phyloP scores from a whole-genome alignment of 1,140 invertebrate species.

The Chionoecetes opilio region DNA sequence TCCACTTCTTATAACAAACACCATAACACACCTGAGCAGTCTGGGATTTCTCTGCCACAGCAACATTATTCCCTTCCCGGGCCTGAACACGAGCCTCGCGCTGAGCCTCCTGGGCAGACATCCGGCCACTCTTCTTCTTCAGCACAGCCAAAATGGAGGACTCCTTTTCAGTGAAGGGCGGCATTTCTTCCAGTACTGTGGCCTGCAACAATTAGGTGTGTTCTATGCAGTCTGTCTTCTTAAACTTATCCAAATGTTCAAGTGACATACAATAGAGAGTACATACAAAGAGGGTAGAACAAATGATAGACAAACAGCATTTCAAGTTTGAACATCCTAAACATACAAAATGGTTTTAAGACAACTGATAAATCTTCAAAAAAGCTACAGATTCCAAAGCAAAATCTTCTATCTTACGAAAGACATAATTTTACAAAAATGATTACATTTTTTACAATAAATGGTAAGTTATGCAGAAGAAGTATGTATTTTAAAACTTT shows the following conservation, averaged over 20 bases:
- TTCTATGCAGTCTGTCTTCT: background rate
- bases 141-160: conserved; percentile 96
- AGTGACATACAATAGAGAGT: no score
- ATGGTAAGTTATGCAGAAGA: no score
- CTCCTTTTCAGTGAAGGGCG: conserved; percentile 99
- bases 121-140: conserved; percentile 98
- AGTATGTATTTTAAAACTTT: no score
- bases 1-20: no score
- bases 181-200: conserved; percentile 99
- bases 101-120: conserved; percentile 86
- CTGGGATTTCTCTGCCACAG: conserved; percentile 66
- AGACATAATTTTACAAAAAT: no score
- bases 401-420: no score
- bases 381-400: no score
- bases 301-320: background rate
- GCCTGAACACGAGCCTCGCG: conserved; percentile 77
- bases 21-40: conserved; percentile 67
- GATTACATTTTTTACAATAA: no score
- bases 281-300: conserved; percentile 47
- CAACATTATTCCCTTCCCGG: conserved; percentile 64
- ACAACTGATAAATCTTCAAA: no score
- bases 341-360: no score
- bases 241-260: no score
- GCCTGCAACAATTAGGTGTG: conserved; percentile 86
- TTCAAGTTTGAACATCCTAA: background rate